Evolutionary conservation across 2,797 vertebrate genomes (phyloP), one percentile per base, ranked within the genome.

Genomic region (Notoglanidium macrostoma): DNA sequence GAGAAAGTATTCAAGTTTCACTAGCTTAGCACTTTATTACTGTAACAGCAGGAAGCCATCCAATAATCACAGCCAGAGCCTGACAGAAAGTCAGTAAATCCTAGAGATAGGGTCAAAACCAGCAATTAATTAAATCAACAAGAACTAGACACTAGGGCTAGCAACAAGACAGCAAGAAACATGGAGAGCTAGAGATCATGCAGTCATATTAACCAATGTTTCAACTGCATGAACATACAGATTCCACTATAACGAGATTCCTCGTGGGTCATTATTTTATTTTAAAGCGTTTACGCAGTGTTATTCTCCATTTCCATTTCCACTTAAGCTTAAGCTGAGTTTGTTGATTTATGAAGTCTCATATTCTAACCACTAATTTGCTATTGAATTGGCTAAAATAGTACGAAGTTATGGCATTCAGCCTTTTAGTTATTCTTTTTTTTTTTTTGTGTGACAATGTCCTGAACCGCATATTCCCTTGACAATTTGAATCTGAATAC

Each of bases 51-150:
- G 67, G 83, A 29, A 63, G 70, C 35, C 70, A n/a, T 63, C 55
- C 57, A 76, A 26, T 85, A 21, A 72, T 49, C 68, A 82, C 23
- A 49, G 54, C 32, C 44, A 68, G 82, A 51, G 82, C 40, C 72
- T 77, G 82, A 84, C 72, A 84, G 40, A 40, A 79, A 84, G 61
- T 57, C 32, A 84, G 32, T 73, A n/a, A 87, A 65, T 73, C 19
- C 46, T 26, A 84, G 54, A 46, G 44, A 65, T 73, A 73, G 44
- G 51, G 80, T 83, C 44, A 51, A 83, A 67, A 67, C 19, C 35
- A 44, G 61, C 29, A 17, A 68, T 32, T 23, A 26, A 63, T 40
- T 51, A 54, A 5, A 40, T 85, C 6, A 23, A 70, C 35, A 76
- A 46, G 49, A 40, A 21, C 32, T 35, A 32, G 21, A 10, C 77